phyloP scores from a whole-genome alignment of 2,113 vertebrate genomes.

The Pogona vitticeps region DNA sequence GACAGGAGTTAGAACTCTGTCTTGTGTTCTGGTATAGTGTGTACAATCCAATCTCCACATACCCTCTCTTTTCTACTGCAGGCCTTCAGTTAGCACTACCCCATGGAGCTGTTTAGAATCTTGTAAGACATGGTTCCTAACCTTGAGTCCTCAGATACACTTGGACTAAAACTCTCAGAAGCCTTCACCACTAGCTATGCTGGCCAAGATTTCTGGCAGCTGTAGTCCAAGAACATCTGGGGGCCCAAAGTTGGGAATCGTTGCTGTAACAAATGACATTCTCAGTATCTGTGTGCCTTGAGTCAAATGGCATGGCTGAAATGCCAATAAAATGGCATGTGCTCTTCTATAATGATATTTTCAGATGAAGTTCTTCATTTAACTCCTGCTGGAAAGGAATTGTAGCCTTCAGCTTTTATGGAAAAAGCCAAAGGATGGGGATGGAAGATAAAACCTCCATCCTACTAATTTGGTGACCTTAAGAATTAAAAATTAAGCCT shows the following conservation, averaged over 20 bases:
- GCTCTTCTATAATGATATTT: background rate
- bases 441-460: background rate
- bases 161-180: no score
- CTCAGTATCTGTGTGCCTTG: no score
- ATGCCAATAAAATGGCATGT: background rate
- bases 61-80: background rate
- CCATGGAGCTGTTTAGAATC: background rate
- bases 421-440: background rate
- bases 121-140: background rate
- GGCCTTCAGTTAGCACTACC: background rate
- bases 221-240: no score
- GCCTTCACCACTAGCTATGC: no score
- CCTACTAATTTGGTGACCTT: background rate
- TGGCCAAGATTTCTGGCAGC: no score
- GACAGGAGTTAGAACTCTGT: no score
- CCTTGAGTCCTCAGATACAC: no score
- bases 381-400: background rate
- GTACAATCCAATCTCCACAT: background rate
- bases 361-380: background rate
- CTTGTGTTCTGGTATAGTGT: no score
- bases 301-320: background rate
- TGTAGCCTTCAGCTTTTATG: background rate
- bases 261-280: background rate
- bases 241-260: no score
- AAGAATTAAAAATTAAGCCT: background rate